These are phyloP conservation scores for Spinibarbus caldwelli DNA, from an alignment of 2,797 vertebrate species.

Conservation along the genomic window DNA sequence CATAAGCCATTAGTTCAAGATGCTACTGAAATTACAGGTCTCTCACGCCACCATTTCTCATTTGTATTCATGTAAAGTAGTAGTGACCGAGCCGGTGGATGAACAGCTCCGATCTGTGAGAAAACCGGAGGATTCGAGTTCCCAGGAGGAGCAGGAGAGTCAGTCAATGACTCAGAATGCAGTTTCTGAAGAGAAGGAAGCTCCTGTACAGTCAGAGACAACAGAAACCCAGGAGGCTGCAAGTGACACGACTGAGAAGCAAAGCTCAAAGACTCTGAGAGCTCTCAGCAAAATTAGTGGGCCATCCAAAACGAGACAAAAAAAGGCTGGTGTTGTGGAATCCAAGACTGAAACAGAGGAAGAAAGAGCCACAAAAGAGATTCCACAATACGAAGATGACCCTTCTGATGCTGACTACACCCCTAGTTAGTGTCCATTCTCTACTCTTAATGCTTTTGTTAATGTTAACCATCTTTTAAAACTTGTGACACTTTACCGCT, in stretches of 20 bases:
- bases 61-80: constrained; percentile 53
- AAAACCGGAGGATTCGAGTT: constrained; percentile 51
- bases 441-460: neutral
- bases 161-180: constrained; percentile 38
- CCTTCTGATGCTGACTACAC: constrained; percentile 76
- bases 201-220: constrained; percentile 49
- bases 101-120: constrained; percentile 60
- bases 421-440: constrained; percentile 72
- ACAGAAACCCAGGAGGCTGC: constrained; percentile 52
- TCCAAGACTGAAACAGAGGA: constrained; percentile 60
- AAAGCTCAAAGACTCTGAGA: constrained; percentile 33
- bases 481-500: constrained; percentile 24
- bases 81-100: constrained; percentile 51
- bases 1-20: neutral
- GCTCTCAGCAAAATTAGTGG: constrained; percentile 38
- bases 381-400: constrained; percentile 72
- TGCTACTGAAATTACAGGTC: neutral
- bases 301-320: constrained; percentile 60
- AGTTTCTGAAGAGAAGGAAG: constrained; percentile 28
- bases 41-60: neutral
- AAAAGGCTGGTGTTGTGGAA: constrained; percentile 48
- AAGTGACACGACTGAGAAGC: constrained; percentile 46
- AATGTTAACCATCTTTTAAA: neutral
- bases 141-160: constrained; percentile 59
- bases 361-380: constrained; percentile 53